A percentile compares a stretch with the other conserved stretches of the same genome.
phyloP scores from a whole-genome alignment of 2,797 vertebrate species.

The Eleutherodactylus coqui region DNA sequence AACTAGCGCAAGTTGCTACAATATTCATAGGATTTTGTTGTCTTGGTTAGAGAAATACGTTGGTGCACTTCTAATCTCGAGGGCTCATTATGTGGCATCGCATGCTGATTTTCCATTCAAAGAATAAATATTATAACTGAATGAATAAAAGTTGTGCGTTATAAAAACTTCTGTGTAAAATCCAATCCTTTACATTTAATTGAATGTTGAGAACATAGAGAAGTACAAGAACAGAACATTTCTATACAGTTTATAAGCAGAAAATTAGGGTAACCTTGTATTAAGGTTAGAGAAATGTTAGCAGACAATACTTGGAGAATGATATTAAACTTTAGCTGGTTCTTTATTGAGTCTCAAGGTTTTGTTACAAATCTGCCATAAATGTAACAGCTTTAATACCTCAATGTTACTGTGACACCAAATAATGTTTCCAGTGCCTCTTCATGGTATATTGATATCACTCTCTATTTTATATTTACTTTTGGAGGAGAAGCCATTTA shows the following conservation, averaged over 20 bases:
- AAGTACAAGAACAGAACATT: background rate
- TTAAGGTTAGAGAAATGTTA: conserved; percentile 46
- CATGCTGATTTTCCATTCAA: background rate
- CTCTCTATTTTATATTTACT: conserved; percentile 17
- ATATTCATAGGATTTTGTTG: too few relatives aligned
- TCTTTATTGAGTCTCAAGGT: conserved; percentile 58
- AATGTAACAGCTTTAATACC: conserved; percentile 57
- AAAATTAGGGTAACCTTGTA: conserved; percentile 49
- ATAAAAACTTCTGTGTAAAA: background rate
- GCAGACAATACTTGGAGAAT: conserved; percentile 38
- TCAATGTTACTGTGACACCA: conserved; percentile 47
- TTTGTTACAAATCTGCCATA: conserved; percentile 59
- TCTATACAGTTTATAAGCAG: background rate
- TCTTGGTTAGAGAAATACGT: background rate
- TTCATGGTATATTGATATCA: conserved; percentile 34
- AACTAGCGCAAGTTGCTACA: too few relatives aligned
- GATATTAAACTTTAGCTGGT: conserved; percentile 41
- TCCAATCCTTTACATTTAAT: background rate
- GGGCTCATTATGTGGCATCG: background rate
- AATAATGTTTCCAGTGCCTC: conserved; percentile 26
- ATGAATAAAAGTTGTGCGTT: background rate
- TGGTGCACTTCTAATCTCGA: background rate
- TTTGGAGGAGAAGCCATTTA: conserved; percentile 13
- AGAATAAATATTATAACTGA: background rate
- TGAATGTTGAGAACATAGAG: background rate